phyloP scores from a whole-genome alignment of 1,140 invertebrate genomes.

The Leptonema lineaticorne region DNA sequence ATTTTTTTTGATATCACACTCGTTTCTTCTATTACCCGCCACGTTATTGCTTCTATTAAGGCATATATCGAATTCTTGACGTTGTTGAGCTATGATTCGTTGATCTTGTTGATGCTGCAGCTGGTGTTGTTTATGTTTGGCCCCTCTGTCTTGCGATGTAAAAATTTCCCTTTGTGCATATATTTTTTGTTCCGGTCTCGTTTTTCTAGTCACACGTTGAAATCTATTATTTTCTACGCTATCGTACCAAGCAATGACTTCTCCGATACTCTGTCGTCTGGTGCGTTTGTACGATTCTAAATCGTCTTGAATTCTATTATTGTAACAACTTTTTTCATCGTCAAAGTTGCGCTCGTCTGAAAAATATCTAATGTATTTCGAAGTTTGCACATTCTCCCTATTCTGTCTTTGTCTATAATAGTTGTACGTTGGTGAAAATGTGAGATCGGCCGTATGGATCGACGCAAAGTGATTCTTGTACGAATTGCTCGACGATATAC shows the following conservation, averaged over 20 bases:
- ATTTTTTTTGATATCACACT: constrained; percentile 48
- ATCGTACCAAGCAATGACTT: background rate
- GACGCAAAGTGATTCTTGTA: constrained; percentile 37
- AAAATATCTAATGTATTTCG: constrained; percentile 50
- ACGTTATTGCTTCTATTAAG: constrained; percentile 14
- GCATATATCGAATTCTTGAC: background rate
- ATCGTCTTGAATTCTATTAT: constrained; percentile 12
- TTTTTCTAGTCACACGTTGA: background rate
- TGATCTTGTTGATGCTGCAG: constrained; percentile 28
- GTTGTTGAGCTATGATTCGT: constrained; percentile 42
- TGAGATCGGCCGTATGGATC: background rate
- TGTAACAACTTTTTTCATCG: background rate
- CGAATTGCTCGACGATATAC: constrained; percentile 34
- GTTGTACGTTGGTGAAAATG: constrained; percentile 10
- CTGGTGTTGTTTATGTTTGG: constrained; percentile 2
- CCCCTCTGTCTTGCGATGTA: constrained; percentile 7
- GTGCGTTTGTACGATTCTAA: background rate
- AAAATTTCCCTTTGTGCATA: constrained; percentile 14
- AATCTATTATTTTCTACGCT: constrained; percentile 13
- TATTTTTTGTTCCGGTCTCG: constrained; percentile 2
- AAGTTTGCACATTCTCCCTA: constrained; percentile 2
- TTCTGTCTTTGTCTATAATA: constrained; percentile 18
- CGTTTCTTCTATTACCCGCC: constrained; percentile 10
- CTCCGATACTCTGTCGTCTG: background rate
- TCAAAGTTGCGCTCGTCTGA: constrained; percentile 46